Percentiles rank a stretch among this genome's conserved stretches.
These are phyloP conservation scores for Pandemis cinnamomeana DNA, from an alignment of 2,888 invertebrate species.

Conservation along the genomic window DNA sequence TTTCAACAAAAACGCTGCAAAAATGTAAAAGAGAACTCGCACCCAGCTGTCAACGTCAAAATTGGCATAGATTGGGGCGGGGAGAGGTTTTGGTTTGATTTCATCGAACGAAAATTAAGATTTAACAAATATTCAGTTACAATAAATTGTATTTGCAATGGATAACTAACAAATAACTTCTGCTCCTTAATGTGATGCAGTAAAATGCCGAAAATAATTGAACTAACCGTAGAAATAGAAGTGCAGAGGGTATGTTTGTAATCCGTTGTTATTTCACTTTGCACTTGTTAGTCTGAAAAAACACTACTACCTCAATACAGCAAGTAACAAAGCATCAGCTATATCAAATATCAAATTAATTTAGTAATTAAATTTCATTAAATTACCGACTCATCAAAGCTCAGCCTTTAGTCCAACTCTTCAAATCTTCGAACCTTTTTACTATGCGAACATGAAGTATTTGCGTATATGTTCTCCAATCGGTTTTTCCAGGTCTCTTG, in stretches of 20 bases:
- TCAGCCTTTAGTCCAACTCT: too few species aligned
- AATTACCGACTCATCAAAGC: too few species aligned
- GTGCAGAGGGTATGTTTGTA: constrained; percentile 78
- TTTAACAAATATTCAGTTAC: constrained; percentile 6
- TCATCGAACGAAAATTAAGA: constrained; percentile 18
- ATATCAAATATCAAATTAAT: too few species aligned
- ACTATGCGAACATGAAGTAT: too few species aligned
- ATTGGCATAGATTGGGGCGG: constrained; percentile 6
- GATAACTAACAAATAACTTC: constrained; percentile 11
- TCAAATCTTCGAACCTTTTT: too few species aligned
- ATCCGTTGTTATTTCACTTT: background rate
- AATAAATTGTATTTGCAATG: constrained; percentile 11
- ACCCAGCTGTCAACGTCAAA: constrained; percentile 21
- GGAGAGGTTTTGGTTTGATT: constrained; percentile 16
- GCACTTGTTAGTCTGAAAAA: background rate
- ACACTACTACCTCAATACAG: too few species aligned
- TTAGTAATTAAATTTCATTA: too few species aligned
- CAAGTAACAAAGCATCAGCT: too few species aligned
- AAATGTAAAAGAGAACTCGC: background rate
- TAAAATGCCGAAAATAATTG: constrained; percentile 83
- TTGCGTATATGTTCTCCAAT: too few species aligned
- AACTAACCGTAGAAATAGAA: constrained; percentile 84
- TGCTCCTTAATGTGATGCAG: constrained; percentile 45
- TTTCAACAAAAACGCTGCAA: background rate
- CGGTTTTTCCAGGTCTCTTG: constrained; percentile 86